Conservation (phyloP, 2,113 vertebrate genomes). For the Indri indri region DNA sequence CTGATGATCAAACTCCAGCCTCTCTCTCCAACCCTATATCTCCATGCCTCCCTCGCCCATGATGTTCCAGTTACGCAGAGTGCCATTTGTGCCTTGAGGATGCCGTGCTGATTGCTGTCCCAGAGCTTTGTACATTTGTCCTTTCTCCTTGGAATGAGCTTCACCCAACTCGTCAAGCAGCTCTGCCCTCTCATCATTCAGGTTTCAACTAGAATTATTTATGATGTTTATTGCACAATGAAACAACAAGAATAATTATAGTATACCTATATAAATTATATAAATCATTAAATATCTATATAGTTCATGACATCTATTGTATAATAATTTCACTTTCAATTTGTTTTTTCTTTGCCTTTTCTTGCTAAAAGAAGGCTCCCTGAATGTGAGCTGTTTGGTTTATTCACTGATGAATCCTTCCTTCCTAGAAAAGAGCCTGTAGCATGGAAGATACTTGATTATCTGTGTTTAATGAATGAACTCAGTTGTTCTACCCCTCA, state of each 20-base stretch:
- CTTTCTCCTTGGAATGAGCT: background rate
- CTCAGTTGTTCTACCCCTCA: background rate
- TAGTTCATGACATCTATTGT: background rate
- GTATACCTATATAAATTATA: background rate
- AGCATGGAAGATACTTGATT: background rate
- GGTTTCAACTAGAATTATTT: background rate
- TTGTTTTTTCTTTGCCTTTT: background rate
- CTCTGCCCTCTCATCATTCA: background rate
- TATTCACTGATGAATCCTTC: background rate
- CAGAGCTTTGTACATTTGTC: background rate
- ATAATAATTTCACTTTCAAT: background rate
- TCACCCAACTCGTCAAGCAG: background rate
- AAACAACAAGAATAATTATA: background rate
- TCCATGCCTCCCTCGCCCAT: background rate
- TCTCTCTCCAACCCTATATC: background rate
- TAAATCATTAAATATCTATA: background rate
- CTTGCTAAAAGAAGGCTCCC: background rate
- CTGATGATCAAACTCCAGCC: too few relatives aligned
- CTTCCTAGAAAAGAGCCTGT: background rate
- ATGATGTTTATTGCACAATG: background rate
- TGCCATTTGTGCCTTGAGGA: background rate
- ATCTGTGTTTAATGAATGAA: background rate
- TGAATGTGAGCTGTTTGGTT: background rate
- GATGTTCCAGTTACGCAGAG: rapidly evolving
- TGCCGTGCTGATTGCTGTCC: background rate